These are phyloP conservation scores for Propithecus deckenii DNA, from an alignment of 2,797 vertebrate genomes.

Conservation along the genomic window DNA sequence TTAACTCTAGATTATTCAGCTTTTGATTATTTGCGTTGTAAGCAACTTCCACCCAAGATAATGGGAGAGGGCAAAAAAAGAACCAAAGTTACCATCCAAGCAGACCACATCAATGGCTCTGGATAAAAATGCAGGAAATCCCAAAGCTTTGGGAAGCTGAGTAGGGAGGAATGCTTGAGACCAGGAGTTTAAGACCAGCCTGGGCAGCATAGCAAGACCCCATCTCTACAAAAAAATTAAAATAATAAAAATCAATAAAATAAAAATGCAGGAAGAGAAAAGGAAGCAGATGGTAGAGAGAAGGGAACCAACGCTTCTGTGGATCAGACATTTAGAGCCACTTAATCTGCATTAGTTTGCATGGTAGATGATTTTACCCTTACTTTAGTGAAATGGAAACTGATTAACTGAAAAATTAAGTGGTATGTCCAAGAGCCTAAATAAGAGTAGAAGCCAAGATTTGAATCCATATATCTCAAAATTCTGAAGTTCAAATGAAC, in stretches of 20 bases:
- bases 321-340: background rate
- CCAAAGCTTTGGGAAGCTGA: background rate
- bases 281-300: background rate
- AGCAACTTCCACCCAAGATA: background rate
- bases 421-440: background rate
- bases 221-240: background rate
- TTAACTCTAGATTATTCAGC: constrained; percentile 37
- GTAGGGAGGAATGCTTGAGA: background rate
- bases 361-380: background rate
- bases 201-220: background rate
- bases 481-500: background rate
- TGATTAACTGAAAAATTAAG: background rate
- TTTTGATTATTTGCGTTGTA: constrained; percentile 40
- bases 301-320: background rate
- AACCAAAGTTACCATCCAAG: background rate
- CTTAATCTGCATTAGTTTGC: background rate
- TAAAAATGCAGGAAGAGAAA: background rate
- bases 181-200: background rate
- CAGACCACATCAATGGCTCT: background rate
- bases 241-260: background rate
- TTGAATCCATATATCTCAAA: background rate
- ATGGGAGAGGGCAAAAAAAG: background rate
- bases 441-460: background rate
- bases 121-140: background rate
- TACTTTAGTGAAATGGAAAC: constrained; percentile 22